Evolutionary conservation across 1,140 invertebrate species (phyloP).

Genomic region (Drosophila saltans): DNA sequence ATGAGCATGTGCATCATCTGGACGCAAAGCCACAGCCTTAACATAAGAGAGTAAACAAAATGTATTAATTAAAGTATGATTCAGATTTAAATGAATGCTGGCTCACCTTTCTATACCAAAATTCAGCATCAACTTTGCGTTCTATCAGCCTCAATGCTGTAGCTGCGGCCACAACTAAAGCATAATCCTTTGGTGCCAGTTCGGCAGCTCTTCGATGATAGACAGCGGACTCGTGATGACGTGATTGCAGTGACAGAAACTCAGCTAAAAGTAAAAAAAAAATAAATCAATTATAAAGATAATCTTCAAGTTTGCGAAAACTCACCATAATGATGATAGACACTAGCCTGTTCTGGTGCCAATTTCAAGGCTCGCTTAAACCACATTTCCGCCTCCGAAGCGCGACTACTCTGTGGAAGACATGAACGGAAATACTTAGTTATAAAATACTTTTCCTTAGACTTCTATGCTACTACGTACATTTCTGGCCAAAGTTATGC

Average conservation of each 20-base stretch:
- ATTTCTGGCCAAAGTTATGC: constrained; percentile 94
- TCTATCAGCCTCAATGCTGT: constrained; percentile 92
- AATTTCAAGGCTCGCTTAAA: constrained; percentile 92
- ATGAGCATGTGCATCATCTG: constrained; percentile 91
- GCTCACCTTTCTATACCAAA: constrained; percentile 91
- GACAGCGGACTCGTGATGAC: constrained; percentile 91
- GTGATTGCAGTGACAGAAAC: constrained; percentile 91
- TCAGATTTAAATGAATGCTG: too few species aligned
- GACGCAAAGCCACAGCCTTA: constrained; percentile 76
- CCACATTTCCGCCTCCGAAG: constrained; percentile 94
- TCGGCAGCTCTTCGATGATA: constrained; percentile 90
- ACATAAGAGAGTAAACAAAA: background rate
- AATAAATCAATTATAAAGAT: background rate
- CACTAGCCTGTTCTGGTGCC: constrained; percentile 92
- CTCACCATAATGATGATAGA: constrained; percentile 94
- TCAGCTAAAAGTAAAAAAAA: constrained; percentile 87
- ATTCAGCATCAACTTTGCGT: constrained; percentile 90
- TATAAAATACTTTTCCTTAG: background rate
- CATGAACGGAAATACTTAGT: too few species aligned
- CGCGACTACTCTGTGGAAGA: constrained; percentile 88
- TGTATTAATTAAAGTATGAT: background rate
- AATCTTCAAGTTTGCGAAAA: background rate
- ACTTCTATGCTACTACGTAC: constrained; percentile 85
- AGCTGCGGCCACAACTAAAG: constrained; percentile 93
- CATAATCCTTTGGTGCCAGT: constrained; percentile 90